Evolutionary conservation across 2,797 vertebrate genomes (phyloP), one percentile per base, ranked within the genome.

Genomic region (Alectoris magna): DNA sequence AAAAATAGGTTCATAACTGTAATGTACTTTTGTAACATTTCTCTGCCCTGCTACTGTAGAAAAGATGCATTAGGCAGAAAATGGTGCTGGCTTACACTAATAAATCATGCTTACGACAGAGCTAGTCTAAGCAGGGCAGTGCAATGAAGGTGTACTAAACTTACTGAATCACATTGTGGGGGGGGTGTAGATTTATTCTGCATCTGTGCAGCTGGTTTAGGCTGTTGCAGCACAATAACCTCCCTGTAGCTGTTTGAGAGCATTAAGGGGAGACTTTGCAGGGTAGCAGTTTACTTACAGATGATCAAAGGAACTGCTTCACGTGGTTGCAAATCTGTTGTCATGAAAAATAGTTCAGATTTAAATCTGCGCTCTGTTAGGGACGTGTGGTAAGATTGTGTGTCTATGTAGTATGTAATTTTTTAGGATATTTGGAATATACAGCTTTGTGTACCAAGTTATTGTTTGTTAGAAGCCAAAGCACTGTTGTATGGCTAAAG

Each of bases 401-500:
- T 36, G 55, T 62, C 39, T 17, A 8, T 58, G 49, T 62, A 70
- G 9, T 27, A 9, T 27, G 75, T 81, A 49, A 68, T 63, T 80
- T 78, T 66, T 24, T 59, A 64, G 16, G n/a, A 17, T 76, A 34
- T 73, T 41, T 83, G 76, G 77, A 72, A 78, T 71, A 6, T 68
- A 46, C 85, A 82, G 55, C 34, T 71, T 90, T 51, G 46, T 44
- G 41, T 87, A 71, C 23, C 43, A 70, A 77, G 67, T 48, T 78
- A 72, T 72, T 77, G n/a, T 29, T 75, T 87, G 15, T 86, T 78
- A 83, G 69, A 80, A 70, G 68, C 83, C 83, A 84, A 92, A 93
- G 76, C 38, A 41, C 23, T 76, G 6, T 10, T 46, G 22, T 55
- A 53, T 43, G 34, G 79, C 71, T 84, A 85, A 87, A 80, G 55